A percentile compares a stretch with the other conserved stretches of the same genome.
Conservation (phyloP, 1,140 invertebrate genomes). For the Sesamia nonagrioides region DNA sequence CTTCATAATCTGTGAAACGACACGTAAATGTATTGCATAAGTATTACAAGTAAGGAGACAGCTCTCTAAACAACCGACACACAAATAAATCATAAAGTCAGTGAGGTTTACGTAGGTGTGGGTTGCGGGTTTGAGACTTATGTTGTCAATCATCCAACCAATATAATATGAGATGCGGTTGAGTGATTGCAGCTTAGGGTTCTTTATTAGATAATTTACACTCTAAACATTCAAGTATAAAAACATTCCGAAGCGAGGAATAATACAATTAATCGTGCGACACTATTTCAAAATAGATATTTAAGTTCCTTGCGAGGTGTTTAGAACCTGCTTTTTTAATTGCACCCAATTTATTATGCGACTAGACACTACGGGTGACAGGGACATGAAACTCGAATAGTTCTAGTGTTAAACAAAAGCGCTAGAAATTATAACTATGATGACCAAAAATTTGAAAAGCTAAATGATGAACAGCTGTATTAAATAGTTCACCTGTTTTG, state of each 20-base stretch:
- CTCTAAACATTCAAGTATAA: slow-evolving; percentile 26
- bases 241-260: slow-evolving; percentile 15
- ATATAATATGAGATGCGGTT: slow-evolving; percentile 21
- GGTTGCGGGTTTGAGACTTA: slow-evolving; percentile 12
- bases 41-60: not conserved
- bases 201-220: slow-evolving; percentile 12
- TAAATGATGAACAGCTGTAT: slow-evolving; percentile 12
- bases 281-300: slow-evolving; percentile 21
- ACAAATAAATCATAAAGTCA: not conserved
- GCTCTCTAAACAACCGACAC: not conserved
- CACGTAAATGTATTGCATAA: not conserved
- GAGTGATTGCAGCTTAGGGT: slow-evolving; percentile 5
- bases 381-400: not conserved
- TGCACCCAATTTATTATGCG: slow-evolving; percentile 51
- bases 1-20: too few species aligned
- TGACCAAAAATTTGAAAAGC: slow-evolving; percentile 28
- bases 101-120: not conserved
- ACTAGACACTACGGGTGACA: slow-evolving; percentile 48
- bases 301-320: not conserved
- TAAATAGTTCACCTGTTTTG: not conserved
- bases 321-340: slow-evolving; percentile 6
- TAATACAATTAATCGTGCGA: slow-evolving; percentile 12
- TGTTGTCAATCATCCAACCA: slow-evolving; percentile 13
- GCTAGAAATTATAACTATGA: slow-evolving; percentile 4
- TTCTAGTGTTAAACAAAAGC: not conserved